These are phyloP conservation scores for Norana najaformis DNA, from an alignment of 2,888 invertebrate species.

Conservation along the genomic window DNA sequence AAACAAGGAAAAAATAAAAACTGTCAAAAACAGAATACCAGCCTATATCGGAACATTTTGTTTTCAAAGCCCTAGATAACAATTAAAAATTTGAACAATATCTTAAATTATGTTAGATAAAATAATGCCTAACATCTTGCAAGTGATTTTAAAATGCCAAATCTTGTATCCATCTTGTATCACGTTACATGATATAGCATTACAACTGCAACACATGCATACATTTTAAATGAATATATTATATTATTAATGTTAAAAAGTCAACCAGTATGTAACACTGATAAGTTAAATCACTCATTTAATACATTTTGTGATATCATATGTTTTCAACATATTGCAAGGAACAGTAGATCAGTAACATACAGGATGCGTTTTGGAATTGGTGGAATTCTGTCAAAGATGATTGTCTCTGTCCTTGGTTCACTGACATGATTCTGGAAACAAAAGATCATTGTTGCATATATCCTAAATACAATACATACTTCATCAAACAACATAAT, in stretches of 20 bases:
- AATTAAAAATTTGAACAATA: neutral
- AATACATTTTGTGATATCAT: neutral
- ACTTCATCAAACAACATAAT: neutral
- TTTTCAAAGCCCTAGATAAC: neutral
- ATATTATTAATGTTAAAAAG: neutral
- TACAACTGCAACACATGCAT: neutral
- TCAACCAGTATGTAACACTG: neutral
- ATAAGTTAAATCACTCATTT: neutral
- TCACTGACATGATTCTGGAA: neutral
- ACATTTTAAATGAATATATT: neutral
- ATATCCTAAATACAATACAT: neutral
- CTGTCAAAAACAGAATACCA: neutral
- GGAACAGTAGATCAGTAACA: neutral
- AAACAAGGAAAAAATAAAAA: slow-evolving; percentile 6
- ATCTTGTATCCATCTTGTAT: neutral
- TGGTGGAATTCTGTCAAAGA: slow-evolving; percentile 22
- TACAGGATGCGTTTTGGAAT: slow-evolving; percentile 27
- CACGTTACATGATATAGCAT: neutral
- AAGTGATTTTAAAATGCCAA: neutral
- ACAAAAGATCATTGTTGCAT: neutral
- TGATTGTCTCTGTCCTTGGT: neutral
- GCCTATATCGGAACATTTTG: neutral
- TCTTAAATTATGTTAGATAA: neutral
- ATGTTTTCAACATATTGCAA: neutral
- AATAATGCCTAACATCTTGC: neutral